Base-by-base conservation (phyloP, 1,140 invertebrate species). In the Heliconius nattereri region DNA sequence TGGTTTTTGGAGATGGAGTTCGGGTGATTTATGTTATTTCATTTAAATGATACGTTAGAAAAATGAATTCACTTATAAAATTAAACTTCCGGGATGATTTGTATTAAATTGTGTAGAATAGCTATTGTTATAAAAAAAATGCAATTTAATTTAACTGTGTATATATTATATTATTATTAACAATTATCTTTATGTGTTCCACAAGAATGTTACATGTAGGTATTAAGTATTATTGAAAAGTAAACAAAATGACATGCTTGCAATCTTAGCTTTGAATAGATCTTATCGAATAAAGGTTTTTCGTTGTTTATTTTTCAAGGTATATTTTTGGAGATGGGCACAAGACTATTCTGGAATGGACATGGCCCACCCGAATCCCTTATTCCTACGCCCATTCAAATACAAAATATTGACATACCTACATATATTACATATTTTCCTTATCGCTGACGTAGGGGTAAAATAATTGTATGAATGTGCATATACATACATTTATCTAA, bases 1-100 rank as follows among this genome's bases (percentile, higher is more conserved):
- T 84, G 84, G 84, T 84, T 85, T 75, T 70, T 54, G 57, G 71
- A 71, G 40, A 75, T 37, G 49, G 57, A 40, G 8, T 66, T 29
- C 60, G 13, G 29, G 29, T 26, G 23, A 66, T 66, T 16, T 66
- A 66, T 29, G 60, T 66, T 66, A 11, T 60, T 60, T 26, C 9
- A 60, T 60, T 60, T 60, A 60, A 60, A 66, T 26, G 60, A 66
- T 66, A 26, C 60, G 13, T 66, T 29, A 29, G 3, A 6, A 7
- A 66, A 26, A 66, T 26, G 3, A 66, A 66, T 9, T 13, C 13
- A 16, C 23, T 57, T 23, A 57, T 52, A 52, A 52, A 60, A 60
- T 3, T 23, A n/a, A 66, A 66, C 60, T 66, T 66, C 60, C 60
- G 9, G 23, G 13, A 29, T 60, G 3, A n/a, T 66, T 29, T 29